phyloP scores from a whole-genome alignment of 1,140 invertebrate genomes.

The Dermatophagoides farinae region DNA sequence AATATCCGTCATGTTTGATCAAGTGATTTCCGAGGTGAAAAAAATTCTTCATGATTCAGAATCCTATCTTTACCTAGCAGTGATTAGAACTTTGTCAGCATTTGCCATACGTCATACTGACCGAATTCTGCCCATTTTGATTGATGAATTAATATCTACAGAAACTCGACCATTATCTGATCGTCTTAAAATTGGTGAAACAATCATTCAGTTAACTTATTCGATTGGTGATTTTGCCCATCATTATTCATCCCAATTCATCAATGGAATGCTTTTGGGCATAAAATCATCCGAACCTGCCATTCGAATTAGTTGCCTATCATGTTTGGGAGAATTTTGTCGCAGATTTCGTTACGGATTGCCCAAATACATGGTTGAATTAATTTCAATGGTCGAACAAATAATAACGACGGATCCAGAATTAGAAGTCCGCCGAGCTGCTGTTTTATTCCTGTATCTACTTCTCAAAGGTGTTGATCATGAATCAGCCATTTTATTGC shows the following conservation, averaged over 20 bases:
- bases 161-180: conserved; percentile 30
- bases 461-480: conserved; percentile 47
- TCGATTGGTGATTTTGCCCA: conserved; percentile 45
- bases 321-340: conserved; percentile 64
- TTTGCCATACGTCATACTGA: conserved; percentile 41
- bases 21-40: conserved; percentile 34
- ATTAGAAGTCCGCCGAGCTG: conserved; percentile 50
- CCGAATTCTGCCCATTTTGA: conserved; percentile 41
- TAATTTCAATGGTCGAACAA: conserved; percentile 42
- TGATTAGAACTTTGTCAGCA: conserved; percentile 49
- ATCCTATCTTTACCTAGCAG: conserved; percentile 57
- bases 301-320: conserved; percentile 55
- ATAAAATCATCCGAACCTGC: conserved; percentile 41
- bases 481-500: conserved; percentile 39
- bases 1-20: conserved; percentile 39
- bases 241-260: conserved; percentile 42
- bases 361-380: conserved; percentile 33
- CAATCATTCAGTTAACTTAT: conserved; percentile 48
- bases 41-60: conserved; percentile 53
- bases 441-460: conserved; percentile 46
- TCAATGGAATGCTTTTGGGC: conserved; percentile 48
- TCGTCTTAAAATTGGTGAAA: conserved; percentile 59
- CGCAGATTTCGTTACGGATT: conserved; percentile 48
- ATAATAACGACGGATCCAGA: conserved; percentile 43
- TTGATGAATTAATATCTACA: conserved; percentile 34